Conservation (phyloP, 2,888 invertebrate species). For the Hyalella azteca region DNA sequence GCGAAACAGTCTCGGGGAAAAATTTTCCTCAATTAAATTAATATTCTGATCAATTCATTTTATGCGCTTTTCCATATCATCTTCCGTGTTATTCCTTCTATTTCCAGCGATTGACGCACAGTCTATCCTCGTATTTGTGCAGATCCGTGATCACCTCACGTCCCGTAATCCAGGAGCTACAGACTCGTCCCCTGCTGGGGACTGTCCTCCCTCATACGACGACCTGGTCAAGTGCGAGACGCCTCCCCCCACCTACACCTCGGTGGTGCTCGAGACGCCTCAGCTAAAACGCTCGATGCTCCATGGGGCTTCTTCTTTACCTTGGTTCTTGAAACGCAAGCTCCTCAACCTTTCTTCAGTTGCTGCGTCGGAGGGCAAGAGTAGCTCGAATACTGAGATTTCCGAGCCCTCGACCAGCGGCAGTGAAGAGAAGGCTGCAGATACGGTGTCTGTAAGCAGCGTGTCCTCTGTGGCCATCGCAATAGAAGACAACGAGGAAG, state of each 20-base stretch:
- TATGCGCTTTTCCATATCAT: neutral
- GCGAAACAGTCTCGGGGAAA: no score
- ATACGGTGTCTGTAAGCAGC: neutral
- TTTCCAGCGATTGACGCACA: slow-evolving; percentile 12
- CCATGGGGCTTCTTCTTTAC: neutral
- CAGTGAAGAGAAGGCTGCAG: neutral
- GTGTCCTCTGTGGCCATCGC: slow-evolving; percentile 6
- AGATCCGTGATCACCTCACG: neutral
- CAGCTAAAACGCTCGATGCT: neutral
- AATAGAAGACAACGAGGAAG: slow-evolving; percentile 21
- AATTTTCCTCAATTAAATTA: no score
- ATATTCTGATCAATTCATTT: neutral
- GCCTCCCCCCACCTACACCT: slow-evolving; percentile 55
- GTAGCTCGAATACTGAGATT: slow-evolving; percentile 3
- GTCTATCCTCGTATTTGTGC: neutral
- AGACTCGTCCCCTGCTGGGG: slow-evolving; percentile 34
- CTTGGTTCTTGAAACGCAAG: slow-evolving; percentile 26
- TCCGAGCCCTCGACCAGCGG: neutral
- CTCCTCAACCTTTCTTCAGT: neutral
- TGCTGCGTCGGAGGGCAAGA: neutral
- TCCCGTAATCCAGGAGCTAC: neutral
- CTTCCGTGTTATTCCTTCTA: neutral
- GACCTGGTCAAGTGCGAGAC: slow-evolving; percentile 55
- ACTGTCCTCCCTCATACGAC: slow-evolving; percentile 54
- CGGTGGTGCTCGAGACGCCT: slow-evolving; percentile 41